phyloP scores from a whole-genome alignment of 1,140 invertebrate species.

The Gerris buenoi region DNA sequence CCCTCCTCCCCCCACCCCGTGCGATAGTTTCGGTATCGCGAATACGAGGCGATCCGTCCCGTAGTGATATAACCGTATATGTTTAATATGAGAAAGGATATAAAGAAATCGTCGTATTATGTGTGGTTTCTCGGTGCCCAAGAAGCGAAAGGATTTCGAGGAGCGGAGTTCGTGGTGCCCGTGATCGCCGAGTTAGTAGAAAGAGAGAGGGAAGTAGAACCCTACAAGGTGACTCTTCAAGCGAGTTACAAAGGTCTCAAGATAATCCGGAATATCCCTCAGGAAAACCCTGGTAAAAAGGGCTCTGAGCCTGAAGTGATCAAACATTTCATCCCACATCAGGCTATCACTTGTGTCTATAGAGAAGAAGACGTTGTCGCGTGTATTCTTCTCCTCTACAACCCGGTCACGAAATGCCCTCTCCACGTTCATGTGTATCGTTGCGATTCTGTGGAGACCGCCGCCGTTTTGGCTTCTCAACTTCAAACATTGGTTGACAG shows the following conservation, averaged over 20 bases:
- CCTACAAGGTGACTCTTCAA: constrained; percentile 75
- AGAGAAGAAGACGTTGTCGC: constrained; percentile 82
- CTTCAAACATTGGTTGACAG: constrained; percentile 64
- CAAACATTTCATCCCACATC: constrained; percentile 89
- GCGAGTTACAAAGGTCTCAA: constrained; percentile 86
- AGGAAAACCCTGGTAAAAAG: constrained; percentile 12
- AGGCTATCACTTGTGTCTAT: constrained; percentile 74
- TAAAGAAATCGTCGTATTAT: constrained; percentile 93
- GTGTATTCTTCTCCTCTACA: constrained; percentile 73
- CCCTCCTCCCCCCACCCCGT: background rate
- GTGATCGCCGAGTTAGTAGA: constrained; percentile 71
- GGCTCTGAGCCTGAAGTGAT: constrained; percentile 42
- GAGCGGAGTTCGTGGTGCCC: constrained; percentile 60
- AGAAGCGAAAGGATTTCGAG: constrained; percentile 76
- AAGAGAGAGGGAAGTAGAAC: constrained; percentile 68
- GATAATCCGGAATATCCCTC: constrained; percentile 59
- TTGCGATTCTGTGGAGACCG: constrained; percentile 87
- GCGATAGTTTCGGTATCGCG: background rate
- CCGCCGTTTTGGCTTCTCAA: constrained; percentile 64
- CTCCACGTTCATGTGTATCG: constrained; percentile 89
- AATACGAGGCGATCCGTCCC: background rate
- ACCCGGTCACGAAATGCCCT: constrained; percentile 73
- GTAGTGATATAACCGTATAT: background rate
- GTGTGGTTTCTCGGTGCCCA: constrained; percentile 95
- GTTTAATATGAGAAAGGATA: constrained; percentile 55